Evolutionary conservation across 2,113 vertebrate genomes (phyloP).

Genomic region (Callocephalon fimbriatum): DNA sequence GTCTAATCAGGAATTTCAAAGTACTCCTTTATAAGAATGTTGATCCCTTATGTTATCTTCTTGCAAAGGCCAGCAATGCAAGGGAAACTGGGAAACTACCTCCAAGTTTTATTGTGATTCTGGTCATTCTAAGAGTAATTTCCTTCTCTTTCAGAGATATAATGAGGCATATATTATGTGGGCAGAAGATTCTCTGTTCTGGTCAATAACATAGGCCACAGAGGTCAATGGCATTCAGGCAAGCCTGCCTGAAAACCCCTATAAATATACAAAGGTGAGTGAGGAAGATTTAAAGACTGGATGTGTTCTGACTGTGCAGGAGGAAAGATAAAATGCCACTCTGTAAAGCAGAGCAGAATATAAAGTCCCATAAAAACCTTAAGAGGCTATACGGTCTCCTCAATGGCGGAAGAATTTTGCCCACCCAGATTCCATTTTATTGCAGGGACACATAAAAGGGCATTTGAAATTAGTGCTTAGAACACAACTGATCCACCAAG

Average conservation of each 20-base stretch:
- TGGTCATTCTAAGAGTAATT: conserved; percentile 71
- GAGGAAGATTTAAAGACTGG: conserved; percentile 68
- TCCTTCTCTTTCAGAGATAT: conserved; percentile 70
- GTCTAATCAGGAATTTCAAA: conserved; percentile 27
- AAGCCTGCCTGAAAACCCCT: conserved; percentile 64
- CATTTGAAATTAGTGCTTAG: conserved; percentile 47
- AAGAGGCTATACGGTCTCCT: conserved; percentile 23
- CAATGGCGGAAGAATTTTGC: conserved; percentile 66
- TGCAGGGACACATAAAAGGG: conserved; percentile 35
- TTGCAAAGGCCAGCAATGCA: conserved; percentile 15
- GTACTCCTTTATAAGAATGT: not conserved
- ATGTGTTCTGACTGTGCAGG: conserved; percentile 26
- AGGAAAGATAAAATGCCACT: conserved; percentile 55
- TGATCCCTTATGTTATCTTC: conserved; percentile 11
- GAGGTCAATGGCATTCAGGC: conserved; percentile 77
- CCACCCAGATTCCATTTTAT: conserved; percentile 68
- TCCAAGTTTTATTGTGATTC: conserved; percentile 72
- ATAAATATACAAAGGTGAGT: conserved; percentile 79
- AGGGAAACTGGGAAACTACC: conserved; percentile 9
- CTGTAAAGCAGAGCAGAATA: conserved; percentile 56
- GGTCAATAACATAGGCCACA: conserved; percentile 76
- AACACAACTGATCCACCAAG: not conserved
- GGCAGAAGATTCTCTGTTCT: conserved; percentile 72
- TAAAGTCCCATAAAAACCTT: conserved; percentile 69
- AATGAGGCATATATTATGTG: conserved; percentile 69